phyloP scores from a whole-genome alignment of 2,888 invertebrate genomes.

The Scaptomyza cyrtandrae region DNA sequence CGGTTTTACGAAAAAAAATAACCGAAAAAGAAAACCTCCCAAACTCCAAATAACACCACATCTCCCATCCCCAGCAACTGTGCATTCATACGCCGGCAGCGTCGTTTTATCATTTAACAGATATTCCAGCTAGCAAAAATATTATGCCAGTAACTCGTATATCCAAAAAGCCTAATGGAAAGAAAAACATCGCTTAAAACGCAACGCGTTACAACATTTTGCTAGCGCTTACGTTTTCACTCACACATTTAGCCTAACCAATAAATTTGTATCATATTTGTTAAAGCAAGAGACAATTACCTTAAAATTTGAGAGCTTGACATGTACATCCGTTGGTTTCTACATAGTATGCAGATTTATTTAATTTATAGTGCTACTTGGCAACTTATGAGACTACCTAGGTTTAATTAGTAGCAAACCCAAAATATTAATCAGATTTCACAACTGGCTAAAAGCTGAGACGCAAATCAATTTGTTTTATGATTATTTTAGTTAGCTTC shows the following conservation, averaged over 20 bases:
- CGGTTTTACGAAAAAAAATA: slow-evolving; percentile 21
- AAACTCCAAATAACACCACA: background rate
- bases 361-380: too few relatives aligned
- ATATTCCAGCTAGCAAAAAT: slow-evolving; percentile 65
- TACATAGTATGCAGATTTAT: too few relatives aligned
- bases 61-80: background rate
- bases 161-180: slow-evolving; percentile 46
- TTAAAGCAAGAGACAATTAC: background rate
- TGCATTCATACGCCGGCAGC: slow-evolving; percentile 54
- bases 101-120: slow-evolving; percentile 73
- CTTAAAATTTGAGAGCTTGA: too few relatives aligned
- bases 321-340: too few relatives aligned
- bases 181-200: slow-evolving; percentile 7
- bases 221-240: background rate
- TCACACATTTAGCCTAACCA: background rate
- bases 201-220: background rate
- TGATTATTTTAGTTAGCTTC: too few relatives aligned
- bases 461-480: too few relatives aligned
- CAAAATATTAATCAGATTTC: too few relatives aligned
- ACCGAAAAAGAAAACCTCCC: background rate
- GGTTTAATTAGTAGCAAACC: too few relatives aligned
- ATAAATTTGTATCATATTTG: background rate
- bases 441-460: too few relatives aligned
- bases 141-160: slow-evolving; percentile 53
- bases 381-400: too few relatives aligned